Evolutionary conservation across 2,797 vertebrate species (phyloP), one percentile per base, ranked within the genome.

Genomic region (Thamnophis elegans): DNA sequence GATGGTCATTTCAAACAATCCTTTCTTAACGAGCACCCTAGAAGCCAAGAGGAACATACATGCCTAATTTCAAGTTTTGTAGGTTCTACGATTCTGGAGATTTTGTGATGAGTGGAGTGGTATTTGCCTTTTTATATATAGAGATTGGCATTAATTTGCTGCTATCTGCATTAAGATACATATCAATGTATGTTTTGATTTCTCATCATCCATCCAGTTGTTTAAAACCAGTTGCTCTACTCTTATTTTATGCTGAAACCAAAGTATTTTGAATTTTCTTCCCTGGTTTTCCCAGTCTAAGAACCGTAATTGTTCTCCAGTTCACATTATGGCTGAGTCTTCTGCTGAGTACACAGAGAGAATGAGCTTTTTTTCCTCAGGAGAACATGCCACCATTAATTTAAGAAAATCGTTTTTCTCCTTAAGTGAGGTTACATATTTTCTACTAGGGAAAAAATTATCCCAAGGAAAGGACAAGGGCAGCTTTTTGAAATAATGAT

Each of bases 321-420:
- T 94, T 96, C 92, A 93, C 95, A 94, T 88, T 5, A 10, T 82
- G 93, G 95, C 93, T 94, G 92, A 22, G 51, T 91, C 65, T 95
- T 93, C 92, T 58, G 94, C 93, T 88, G 32, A 3, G 91, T 65
- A 26, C n/a, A 2, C 0, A 32, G 94, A 89, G 94, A 90, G 94
- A 94, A 93, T 82, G 94, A 96, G 95, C 94, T 94, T 95, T 96
- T 96, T 95, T 93, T 94, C 94, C 58, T 95, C 56, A 8, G 96
- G 96, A 97, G 93, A 93, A 96, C 96, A 88, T 22, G 94, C 93
- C 95, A 94, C 95, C 92, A 78, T 94, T 96, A 96, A 96, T 95
- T 96, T 96, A 96, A 96, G 92, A 92, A 92, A 62, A 58, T 91
- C 91, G 65, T 96, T 95, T 95, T 96, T 25, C 94, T 94, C 94